Evolutionary conservation across 1,140 invertebrate species (phyloP), one percentile per base, ranked within the genome.

Genomic region (Bombus turneri): DNA sequence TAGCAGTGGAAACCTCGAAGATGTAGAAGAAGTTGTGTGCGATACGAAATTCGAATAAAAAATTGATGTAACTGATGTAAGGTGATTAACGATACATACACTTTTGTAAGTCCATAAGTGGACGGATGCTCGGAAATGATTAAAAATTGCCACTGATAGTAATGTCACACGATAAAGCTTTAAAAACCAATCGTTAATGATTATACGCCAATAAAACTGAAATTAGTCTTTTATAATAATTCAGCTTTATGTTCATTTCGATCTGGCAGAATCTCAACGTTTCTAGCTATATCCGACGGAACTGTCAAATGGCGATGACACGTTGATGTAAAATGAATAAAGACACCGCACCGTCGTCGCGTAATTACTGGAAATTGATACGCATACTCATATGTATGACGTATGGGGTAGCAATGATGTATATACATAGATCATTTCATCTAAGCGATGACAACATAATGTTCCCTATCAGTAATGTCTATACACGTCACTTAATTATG

Each of bases 361-460:
- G 75, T 87, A 90, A 90, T 87, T 90, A 72, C 47, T 87, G 82
- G 74, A 90, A 90, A 90, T 90, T 90, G 79, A 87, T 85, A 85
- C 66, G 34, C 39, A 41, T 57, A 77, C 62, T 71, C 68, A 47
- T 83, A 15, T 18, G 28, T 72, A 41, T 78, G 53, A 68, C 73
- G 78, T 69, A 76, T 73, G 39, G 37, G 53, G 72, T 25, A 53
- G n/a, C 59, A 39, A 22, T 39, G 64, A 39, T 62, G 64, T 74
- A 69, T 53, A 73, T n/a, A 75, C 64, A 83, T 71, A 78, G 82
- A 68, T 72, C 75, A 64, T 83, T 90, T 90, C 86, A 86, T 81
- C 82, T 82, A 43, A 85, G 57, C 69, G 41, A 53, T 78, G 86
- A 73, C 87, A 75, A 18, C 53, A 41, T 88, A 76, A 85, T 62